Conservation (phyloP, 2,888 invertebrate species). For the Apocheima hispidaria region DNA sequence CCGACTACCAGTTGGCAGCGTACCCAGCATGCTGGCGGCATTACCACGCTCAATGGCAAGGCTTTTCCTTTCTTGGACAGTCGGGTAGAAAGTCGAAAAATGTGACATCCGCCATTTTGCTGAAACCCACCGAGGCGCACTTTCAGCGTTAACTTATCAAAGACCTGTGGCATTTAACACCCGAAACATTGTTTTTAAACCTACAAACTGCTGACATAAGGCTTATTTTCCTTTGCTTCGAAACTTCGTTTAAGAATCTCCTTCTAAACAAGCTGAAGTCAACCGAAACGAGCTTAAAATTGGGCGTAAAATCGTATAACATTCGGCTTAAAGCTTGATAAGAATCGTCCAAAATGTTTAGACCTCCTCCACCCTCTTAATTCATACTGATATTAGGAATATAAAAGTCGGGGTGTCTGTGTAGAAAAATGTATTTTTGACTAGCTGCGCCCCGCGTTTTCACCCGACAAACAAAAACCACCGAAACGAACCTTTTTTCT, state of each 20-base stretch:
- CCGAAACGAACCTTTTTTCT: no score
- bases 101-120: slow-evolving; percentile 52
- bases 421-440: not conserved
- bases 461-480: no score
- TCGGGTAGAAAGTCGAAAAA: not conserved
- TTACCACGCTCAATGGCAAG: no score
- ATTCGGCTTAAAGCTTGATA: slow-evolving; percentile 54
- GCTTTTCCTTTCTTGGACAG: no score
- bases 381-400: not conserved
- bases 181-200: slow-evolving; percentile 1
- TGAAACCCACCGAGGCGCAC: slow-evolving; percentile 54
- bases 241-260: slow-evolving; percentile 5
- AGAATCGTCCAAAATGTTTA: slow-evolving; percentile 51
- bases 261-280: slow-evolving; percentile 21
- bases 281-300: rapidly evolving
- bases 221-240: slow-evolving; percentile 15
- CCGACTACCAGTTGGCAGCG: no score
- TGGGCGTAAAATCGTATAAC: slow-evolving; percentile 31
- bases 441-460: no score
- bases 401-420: not conserved
- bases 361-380: slow-evolving; percentile 54
- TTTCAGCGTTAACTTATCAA: slow-evolving; percentile 77
- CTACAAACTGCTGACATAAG: slow-evolving; percentile 34
- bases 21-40: no score
- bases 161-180: slow-evolving; percentile 77